Evolutionary conservation across 2,113 vertebrate species (phyloP), one percentile per base, ranked within the genome.

Genomic region (Rhinichthys klamathensis): DNA sequence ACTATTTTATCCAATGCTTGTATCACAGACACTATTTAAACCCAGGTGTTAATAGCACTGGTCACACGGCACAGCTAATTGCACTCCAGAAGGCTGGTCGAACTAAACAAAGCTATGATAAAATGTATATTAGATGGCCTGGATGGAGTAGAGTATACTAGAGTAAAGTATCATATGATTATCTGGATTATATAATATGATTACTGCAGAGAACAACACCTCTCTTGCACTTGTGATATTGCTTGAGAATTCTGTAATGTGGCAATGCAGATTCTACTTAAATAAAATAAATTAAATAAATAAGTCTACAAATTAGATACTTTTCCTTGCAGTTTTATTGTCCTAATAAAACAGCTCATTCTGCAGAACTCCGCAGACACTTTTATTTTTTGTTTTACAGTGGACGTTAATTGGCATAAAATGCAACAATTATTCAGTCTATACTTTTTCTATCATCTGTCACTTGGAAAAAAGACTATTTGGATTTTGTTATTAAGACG

Each of bases 381-480:
- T 38, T 73, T 73, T 73, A 73, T 25, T 46, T 41, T n/a, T 73
- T 73, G 25, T 73, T 73, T 25, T 73, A 46, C 70, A 73, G 23
- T 3, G 11, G 18, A 21, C 7, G 8, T 69, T 70, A 18, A 11
- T 11, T 38, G 32, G 9, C n/a, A 73, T 46, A 46, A 73, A 73
- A 73, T 73, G 41, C 70, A 73, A 73, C 38, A 25, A 25, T 25
- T 73, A 54, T 21, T 21, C 46, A 76, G n/a, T 15, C 73, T 76
- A 30, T 30, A 49, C 25, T 76, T 76, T 76, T 76, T 27, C 73
- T 54, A 76, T 76, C 46, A 76, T 12, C 46, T 76, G 46, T 54
- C 73, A 32, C 44, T 51, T 54, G n/a, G 46, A 76, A 54, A 30
- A 76, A 21, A 54, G 12, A 10, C 46, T 30, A 54, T 76, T 51